A percentile compares a stretch with the other conserved stretches of the same genome.
Conservation (phyloP, 2,113 vertebrate genomes). For the Oncorhynchus tshawytscha region DNA sequence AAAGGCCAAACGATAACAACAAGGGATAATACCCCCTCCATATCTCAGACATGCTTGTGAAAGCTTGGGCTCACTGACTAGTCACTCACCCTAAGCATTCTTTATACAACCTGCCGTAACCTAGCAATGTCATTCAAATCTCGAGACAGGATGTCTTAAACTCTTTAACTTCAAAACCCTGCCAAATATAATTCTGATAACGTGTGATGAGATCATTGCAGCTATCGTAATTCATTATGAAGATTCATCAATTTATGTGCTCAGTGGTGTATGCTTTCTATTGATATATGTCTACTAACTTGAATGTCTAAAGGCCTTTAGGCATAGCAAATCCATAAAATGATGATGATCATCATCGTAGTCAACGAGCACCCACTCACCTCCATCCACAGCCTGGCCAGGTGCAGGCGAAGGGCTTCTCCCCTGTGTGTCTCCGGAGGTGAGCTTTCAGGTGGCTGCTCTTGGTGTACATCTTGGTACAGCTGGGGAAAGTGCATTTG, state of each 20-base stretch:
- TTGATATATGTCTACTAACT: background rate
- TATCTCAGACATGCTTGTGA: background rate
- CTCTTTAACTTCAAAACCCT: background rate
- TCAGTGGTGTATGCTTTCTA: no score
- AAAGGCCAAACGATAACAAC: slow-evolving; percentile 6
- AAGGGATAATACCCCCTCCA: slow-evolving; percentile 11
- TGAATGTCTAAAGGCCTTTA: background rate
- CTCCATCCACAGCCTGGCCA: slow-evolving; percentile 96
- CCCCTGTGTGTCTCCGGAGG: slow-evolving; percentile 90
- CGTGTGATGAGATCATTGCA: no score
- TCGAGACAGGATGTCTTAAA: background rate
- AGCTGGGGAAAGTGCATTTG: slow-evolving; percentile 92
- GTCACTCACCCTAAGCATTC: background rate
- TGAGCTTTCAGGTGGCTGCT: slow-evolving; percentile 97
- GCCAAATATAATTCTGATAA: no score
- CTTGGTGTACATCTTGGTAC: slow-evolving; percentile 97
- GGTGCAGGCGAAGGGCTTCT: slow-evolving; percentile 93
- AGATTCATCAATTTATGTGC: no score
- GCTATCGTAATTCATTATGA: no score
- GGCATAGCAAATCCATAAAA: background rate
- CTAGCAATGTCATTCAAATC: background rate
- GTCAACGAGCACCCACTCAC: slow-evolving; percentile 70
- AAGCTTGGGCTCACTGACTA: background rate
- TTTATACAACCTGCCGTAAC: background rate
- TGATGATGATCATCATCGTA: no score